Evolutionary conservation across 2,797 vertebrate genomes (phyloP).

Genomic region (Anguilla obscura): DNA sequence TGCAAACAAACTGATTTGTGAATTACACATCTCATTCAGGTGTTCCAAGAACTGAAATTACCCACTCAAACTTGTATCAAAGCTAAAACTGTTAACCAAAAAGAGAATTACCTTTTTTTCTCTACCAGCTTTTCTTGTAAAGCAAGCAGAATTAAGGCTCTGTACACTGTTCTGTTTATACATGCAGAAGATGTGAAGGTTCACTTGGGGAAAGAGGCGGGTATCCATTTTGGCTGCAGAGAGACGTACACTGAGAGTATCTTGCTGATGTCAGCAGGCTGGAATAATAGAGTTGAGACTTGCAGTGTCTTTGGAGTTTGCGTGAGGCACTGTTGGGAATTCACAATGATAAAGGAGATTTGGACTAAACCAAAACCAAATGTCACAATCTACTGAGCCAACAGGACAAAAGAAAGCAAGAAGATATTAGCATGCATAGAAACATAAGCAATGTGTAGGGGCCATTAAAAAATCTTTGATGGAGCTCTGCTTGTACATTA

Average conservation of each 20-base stretch:
- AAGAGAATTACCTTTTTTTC: not conserved
- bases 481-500: no score
- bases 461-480: no score
- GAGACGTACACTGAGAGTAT: not conserved
- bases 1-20: not conserved
- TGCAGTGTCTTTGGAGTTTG: not conserved
- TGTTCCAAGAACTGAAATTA: not conserved
- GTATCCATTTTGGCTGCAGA: not conserved
- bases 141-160: not conserved
- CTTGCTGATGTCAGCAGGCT: not conserved
- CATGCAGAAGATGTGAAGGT: not conserved
- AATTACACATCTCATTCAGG: not conserved
- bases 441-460: not conserved
- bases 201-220: not conserved
- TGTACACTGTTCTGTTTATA: not conserved
- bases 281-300: constrained; percentile 5
- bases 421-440: not conserved
- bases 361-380: not conserved
- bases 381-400: not conserved
- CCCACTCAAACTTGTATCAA: not conserved
- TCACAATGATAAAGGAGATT: not conserved
- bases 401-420: not conserved
- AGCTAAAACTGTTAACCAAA: not conserved
- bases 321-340: not conserved
- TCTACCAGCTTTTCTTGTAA: not conserved